Percentiles rank a stretch among this genome's conserved stretches.
Evolutionary conservation across 2,797 vertebrate genomes (phyloP).

Genomic region (Phylloscopus collybita): DNA sequence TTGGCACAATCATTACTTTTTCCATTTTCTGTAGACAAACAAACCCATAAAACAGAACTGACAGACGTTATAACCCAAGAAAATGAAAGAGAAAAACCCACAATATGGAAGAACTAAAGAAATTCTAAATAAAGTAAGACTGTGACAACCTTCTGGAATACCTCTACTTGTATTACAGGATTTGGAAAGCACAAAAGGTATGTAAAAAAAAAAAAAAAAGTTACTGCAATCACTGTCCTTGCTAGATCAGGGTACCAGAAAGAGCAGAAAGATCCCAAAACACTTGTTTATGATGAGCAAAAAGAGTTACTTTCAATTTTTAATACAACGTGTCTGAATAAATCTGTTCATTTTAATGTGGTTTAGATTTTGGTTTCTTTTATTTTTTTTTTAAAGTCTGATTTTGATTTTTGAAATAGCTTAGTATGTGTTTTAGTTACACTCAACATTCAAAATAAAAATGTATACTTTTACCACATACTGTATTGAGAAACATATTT

Average conservation of each 20-base stretch:
- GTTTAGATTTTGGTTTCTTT: not conserved
- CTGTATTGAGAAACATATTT: not conserved
- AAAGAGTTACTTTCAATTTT: not conserved
- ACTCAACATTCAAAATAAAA: not conserved
- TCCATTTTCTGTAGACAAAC: slow-evolving; percentile 70
- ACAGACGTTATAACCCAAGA: slow-evolving; percentile 60
- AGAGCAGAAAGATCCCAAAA: not conserved
- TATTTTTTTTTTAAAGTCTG: too few species aligned
- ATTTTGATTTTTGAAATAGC: not conserved
- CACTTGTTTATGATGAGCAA: not conserved
- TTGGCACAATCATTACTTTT: slow-evolving; percentile 58
- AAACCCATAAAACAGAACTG: slow-evolving; percentile 62
- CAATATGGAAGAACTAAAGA: not conserved
- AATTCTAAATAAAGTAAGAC: slow-evolving; percentile 25
- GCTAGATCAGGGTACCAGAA: not conserved
- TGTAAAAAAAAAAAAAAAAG: not conserved
- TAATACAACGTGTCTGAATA: not conserved
- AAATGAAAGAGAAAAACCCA: slow-evolving; percentile 56
- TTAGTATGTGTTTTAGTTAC: not conserved
- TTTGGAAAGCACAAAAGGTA: not conserved
- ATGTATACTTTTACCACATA: not conserved
- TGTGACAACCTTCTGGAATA: not conserved
- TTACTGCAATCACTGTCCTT: not conserved
- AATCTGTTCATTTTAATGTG: not conserved
- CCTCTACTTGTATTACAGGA: not conserved